Percentiles rank a stretch among this genome's conserved stretches.
Evolutionary conservation across 1,140 invertebrate species (phyloP).

Genomic region (Oncopodura yosiiana): DNA sequence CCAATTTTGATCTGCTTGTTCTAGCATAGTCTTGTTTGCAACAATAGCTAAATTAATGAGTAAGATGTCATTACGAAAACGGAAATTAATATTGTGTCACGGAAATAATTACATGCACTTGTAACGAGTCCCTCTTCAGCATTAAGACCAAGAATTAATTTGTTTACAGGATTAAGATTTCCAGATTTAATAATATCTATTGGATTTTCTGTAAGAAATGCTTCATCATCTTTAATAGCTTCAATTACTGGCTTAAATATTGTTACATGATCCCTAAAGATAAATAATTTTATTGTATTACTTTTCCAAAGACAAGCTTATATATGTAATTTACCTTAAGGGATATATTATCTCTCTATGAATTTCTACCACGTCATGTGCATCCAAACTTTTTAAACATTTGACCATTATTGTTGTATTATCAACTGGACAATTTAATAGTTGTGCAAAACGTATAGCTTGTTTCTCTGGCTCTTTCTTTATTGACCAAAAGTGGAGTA

Average conservation of each 20-base stretch:
- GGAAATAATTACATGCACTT: too few species aligned
- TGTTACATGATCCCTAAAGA: slow-evolving; percentile 20
- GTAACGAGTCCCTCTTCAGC: slow-evolving; percentile 26
- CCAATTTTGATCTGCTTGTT: too few species aligned
- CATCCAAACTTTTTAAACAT: slow-evolving; percentile 13
- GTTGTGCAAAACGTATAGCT: slow-evolving; percentile 9
- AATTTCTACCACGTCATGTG: slow-evolving; percentile 11
- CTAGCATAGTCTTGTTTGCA: too few species aligned
- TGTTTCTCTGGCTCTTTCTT: slow-evolving; percentile 11
- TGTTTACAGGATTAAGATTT: slow-evolving; percentile 17
- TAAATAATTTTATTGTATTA: too few species aligned
- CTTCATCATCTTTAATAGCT: slow-evolving; percentile 10
- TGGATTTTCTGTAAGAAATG: slow-evolving; percentile 21
- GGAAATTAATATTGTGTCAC: too few species aligned
- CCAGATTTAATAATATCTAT: slow-evolving; percentile 22
- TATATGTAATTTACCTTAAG: background rate
- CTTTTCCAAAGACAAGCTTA: background rate
- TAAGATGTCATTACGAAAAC: too few species aligned
- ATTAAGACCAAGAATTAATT: slow-evolving; percentile 24
- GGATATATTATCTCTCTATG: slow-evolving; percentile 14
- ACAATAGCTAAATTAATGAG: too few species aligned
- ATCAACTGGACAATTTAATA: slow-evolving; percentile 10
- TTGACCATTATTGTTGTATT: slow-evolving; percentile 3
- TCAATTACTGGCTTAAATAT: slow-evolving; percentile 25
- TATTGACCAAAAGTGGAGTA: slow-evolving; percentile 13